These are phyloP conservation scores for Nudaria mundana DNA, from an alignment of 2,888 invertebrate genomes.

Conservation along the genomic window DNA sequence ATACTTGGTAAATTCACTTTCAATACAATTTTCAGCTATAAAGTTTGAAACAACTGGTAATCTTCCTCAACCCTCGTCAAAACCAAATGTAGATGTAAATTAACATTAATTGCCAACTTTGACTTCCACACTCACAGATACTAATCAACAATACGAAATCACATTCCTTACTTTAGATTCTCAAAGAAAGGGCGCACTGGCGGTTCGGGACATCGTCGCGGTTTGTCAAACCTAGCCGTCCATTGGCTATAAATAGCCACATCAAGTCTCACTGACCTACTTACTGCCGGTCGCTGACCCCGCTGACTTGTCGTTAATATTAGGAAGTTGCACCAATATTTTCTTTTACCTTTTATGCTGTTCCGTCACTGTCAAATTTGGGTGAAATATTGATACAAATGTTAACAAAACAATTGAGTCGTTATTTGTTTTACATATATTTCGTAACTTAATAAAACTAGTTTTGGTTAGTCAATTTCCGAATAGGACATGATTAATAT, in stretches of 20 bases:
- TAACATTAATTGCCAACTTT: too few species aligned
- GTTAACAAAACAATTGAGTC: too few species aligned
- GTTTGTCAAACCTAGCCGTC: constrained; percentile 43
- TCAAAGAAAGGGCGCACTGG: constrained; percentile 22
- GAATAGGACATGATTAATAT: too few species aligned
- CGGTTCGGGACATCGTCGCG: constrained; percentile 19
- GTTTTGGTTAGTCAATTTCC: too few species aligned
- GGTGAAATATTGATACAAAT: too few species aligned
- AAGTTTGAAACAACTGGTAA: not conserved
- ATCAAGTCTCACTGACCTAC: constrained; percentile 50
- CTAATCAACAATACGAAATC: too few species aligned
- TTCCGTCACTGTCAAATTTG: not conserved
- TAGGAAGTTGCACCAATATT: constrained; percentile 16
- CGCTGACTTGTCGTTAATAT: constrained; percentile 31
- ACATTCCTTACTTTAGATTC: too few species aligned
- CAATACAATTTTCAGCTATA: too few species aligned
- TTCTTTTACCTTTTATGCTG: not conserved
- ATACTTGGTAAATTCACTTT: too few species aligned
- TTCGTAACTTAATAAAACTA: too few species aligned
- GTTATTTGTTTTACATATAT: too few species aligned
- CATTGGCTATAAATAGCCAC: constrained; percentile 51
- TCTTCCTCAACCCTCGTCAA: not conserved
- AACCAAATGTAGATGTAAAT: not conserved
- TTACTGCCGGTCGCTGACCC: constrained; percentile 49
- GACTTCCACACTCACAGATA: too few species aligned